These are phyloP conservation scores for Leptodactylus fallax DNA, from an alignment of 2,797 vertebrate genomes.

Conservation along the genomic window DNA sequence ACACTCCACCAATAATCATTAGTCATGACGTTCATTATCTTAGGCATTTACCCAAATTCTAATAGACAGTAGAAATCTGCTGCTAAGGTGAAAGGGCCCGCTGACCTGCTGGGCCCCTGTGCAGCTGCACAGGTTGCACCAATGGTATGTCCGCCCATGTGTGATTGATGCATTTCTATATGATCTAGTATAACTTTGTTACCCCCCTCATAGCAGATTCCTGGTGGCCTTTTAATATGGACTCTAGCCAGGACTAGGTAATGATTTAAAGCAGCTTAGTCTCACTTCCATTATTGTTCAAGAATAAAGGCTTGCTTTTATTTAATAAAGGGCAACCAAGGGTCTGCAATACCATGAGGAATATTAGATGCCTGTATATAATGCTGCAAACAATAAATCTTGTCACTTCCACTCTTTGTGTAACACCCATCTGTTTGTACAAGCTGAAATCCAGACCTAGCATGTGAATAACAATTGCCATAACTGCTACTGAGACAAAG, in stretches of 20 bases:
- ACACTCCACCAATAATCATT: too few species aligned
- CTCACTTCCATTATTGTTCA: constrained; percentile 7
- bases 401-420: constrained; percentile 33
- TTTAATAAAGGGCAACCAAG: constrained; percentile 24
- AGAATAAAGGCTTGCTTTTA: constrained; percentile 20
- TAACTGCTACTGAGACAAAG: constrained; percentile 59
- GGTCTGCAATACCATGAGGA: constrained; percentile 8
- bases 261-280: not conserved
- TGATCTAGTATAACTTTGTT: not conserved
- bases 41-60: too few species aligned
- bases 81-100: too few species aligned
- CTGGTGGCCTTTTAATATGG: not conserved
- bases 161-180: not conserved
- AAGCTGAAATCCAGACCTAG: constrained; percentile 50
- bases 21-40: too few species aligned
- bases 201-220: not conserved
- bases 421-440: constrained; percentile 24
- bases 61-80: too few species aligned
- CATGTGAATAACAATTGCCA: constrained; percentile 31
- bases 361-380: constrained; percentile 38
- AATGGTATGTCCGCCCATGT: too few species aligned
- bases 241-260: not conserved
- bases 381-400: constrained; percentile 29
- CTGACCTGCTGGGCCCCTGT: too few species aligned
- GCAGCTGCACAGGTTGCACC: too few species aligned